phyloP scores from a whole-genome alignment of 2,888 invertebrate genomes.

The Ditula angustiorana region DNA sequence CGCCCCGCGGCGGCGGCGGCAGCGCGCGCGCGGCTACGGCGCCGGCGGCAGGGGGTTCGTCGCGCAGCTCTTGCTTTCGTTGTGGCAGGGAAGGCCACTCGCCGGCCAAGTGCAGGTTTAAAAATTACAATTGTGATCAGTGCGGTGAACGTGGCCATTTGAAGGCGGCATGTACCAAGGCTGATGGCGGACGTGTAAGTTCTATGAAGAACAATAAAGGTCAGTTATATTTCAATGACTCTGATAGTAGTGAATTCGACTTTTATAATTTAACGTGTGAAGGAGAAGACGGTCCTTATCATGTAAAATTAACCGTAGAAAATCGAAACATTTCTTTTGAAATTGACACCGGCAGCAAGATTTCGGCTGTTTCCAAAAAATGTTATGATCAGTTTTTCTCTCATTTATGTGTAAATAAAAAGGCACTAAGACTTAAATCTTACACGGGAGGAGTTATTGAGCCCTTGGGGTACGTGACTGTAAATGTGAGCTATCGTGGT shows the following conservation, averaged over 20 bases:
- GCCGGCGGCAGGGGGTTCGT: background rate
- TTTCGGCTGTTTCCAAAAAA: too few relatives aligned
- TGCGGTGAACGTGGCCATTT: slow-evolving; percentile 8
- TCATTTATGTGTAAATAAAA: too few relatives aligned
- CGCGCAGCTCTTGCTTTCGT: background rate
- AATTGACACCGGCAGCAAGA: too few relatives aligned
- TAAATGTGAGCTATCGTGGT: too few relatives aligned
- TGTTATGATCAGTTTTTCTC: too few relatives aligned
- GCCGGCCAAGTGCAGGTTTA: background rate
- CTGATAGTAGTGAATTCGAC: background rate
- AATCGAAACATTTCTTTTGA: too few relatives aligned
- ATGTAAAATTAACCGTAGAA: background rate
- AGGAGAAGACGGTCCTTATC: background rate
- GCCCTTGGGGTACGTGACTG: too few relatives aligned
- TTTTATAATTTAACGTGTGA: background rate
- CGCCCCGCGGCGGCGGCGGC: background rate
- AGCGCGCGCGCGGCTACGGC: background rate
- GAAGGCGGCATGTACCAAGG: background rate
- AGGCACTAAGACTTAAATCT: too few relatives aligned
- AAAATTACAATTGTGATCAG: slow-evolving; percentile 6
- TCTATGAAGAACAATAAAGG: background rate
- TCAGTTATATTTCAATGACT: background rate
- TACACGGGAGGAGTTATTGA: too few relatives aligned
- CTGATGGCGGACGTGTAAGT: background rate
- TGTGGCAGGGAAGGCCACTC: background rate